phyloP scores from a whole-genome alignment of 2,888 invertebrate genomes.

The Dendrolimus pini region DNA sequence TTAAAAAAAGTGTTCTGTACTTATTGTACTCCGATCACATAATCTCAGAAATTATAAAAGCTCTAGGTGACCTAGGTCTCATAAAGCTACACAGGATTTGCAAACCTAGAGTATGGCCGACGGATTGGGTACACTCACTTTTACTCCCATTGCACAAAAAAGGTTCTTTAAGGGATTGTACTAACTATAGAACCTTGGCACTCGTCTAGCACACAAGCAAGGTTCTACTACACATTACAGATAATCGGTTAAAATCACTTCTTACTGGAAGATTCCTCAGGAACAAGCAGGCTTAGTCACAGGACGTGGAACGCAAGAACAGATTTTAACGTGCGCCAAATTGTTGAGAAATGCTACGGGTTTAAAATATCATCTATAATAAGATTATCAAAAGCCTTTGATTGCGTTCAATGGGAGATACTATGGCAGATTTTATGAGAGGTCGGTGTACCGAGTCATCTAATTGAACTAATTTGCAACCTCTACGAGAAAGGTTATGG shows the following conservation, averaged over 20 bases:
- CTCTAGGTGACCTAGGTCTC: not conserved
- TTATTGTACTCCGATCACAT: too few species aligned
- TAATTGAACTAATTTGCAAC: constrained; percentile 1
- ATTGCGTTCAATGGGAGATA: constrained; percentile 8
- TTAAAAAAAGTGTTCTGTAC: too few species aligned
- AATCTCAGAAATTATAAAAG: not conserved
- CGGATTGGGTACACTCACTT: not conserved
- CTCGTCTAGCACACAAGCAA: constrained; percentile 1
- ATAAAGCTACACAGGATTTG: not conserved
- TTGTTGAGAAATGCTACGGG: constrained; percentile 10
- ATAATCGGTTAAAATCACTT: not conserved
- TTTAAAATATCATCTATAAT: constrained; percentile 7
- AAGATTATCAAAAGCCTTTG: constrained; percentile 12
- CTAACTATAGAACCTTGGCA: not conserved
- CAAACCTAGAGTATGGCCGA: not conserved
- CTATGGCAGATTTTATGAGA: constrained; percentile 9
- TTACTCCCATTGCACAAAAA: not conserved
- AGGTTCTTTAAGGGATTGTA: not conserved
- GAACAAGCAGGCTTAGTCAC: constrained; percentile 16
- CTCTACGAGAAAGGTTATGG: constrained; percentile 1
- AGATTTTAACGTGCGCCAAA: constrained; percentile 9
- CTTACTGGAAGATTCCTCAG: constrained; percentile 9
- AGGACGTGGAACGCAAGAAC: constrained; percentile 12
- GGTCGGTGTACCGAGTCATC: constrained; percentile 9
- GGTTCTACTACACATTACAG: constrained; percentile 8